phyloP scores from a whole-genome alignment of 2,797 vertebrate species.

The Scolopax bukidnonensis region DNA sequence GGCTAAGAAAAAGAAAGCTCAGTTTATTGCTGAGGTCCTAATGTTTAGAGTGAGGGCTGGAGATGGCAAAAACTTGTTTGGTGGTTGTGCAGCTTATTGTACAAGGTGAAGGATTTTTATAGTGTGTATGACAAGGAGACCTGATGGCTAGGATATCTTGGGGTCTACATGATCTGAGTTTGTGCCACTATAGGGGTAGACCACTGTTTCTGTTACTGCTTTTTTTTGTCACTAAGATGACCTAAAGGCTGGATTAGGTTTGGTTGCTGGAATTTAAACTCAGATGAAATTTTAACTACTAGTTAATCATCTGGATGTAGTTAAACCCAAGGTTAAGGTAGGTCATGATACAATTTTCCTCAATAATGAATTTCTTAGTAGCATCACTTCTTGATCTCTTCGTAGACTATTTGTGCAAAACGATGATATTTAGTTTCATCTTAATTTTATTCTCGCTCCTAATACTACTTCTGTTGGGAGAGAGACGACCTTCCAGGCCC shows the following conservation, averaged over 20 bases:
- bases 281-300: too few species aligned
- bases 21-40: background rate
- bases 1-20: background rate
- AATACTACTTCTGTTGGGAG: background rate
- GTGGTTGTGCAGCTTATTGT: background rate
- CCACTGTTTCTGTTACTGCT: background rate
- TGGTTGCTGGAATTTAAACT: background rate
- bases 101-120: background rate
- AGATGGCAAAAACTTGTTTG: background rate
- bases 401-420: background rate
- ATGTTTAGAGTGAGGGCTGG: background rate
- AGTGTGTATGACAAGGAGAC: background rate
- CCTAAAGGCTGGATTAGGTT: background rate
- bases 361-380: background rate
- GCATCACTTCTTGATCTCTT: background rate
- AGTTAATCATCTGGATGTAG: background rate
- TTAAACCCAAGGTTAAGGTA: background rate
- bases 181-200: background rate
- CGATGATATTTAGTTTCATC: background rate
- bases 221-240: background rate
- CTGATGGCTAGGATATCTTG: background rate
- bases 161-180: background rate
- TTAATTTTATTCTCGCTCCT: background rate
- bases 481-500: background rate
- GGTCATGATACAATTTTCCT: background rate